Evolutionary conservation across 2,797 vertebrate species (phyloP).

Genomic region (Platyrinchus mystaceus): DNA sequence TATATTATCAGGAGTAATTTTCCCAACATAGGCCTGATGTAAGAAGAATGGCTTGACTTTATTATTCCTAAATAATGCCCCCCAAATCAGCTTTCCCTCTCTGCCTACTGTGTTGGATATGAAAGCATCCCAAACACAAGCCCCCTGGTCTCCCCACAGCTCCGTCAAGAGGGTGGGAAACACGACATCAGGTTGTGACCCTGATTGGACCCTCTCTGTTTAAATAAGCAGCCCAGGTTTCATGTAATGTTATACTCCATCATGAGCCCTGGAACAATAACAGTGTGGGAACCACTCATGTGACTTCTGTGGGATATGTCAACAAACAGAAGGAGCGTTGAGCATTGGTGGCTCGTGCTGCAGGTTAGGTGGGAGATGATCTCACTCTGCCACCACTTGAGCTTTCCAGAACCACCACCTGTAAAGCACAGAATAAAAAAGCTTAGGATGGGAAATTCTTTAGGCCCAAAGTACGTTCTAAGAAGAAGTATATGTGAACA

Average conservation of each 20-base stretch:
- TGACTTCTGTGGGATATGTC: conserved; percentile 21
- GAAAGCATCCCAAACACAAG: conserved; percentile 1
- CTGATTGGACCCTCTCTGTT: conserved; percentile 40
- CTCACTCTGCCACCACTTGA: neutral
- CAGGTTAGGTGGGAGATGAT: neutral
- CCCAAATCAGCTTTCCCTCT: neutral
- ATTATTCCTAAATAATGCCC: conserved; percentile 21
- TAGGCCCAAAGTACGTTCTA: neutral
- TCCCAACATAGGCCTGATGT: neutral
- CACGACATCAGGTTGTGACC: conserved; percentile 39
- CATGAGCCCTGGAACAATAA: conserved; percentile 18
- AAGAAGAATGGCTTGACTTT: conserved; percentile 36
- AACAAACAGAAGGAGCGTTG: neutral
- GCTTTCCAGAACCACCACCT: neutral
- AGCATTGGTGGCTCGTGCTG: neutral
- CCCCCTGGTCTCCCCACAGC: neutral
- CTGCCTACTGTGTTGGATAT: neutral
- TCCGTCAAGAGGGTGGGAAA: neutral
- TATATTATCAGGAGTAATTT: neutral
- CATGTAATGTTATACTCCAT: conserved; percentile 25
- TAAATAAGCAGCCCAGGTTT: conserved; percentile 59
- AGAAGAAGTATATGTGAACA: fast-evolving
- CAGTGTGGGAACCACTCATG: neutral
- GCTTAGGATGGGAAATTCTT: neutral
- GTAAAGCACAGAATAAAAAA: neutral